Base-by-base conservation (phyloP, 23 tunicate genomes). In the Ciona savignyi region DNA sequence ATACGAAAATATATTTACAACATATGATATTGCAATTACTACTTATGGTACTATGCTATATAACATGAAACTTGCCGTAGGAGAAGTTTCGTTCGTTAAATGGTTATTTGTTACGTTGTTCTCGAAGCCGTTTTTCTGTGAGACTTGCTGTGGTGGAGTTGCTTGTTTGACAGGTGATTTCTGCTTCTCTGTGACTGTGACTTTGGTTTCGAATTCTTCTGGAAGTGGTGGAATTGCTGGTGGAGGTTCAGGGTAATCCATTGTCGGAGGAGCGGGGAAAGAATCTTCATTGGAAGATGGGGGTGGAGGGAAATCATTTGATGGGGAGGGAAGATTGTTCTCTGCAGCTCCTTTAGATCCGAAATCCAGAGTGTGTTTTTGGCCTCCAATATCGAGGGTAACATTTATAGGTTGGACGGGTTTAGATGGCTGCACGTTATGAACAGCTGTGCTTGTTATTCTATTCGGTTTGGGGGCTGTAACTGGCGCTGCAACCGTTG, bases 161-260 rank as follows among this genome's bases (percentile, higher is more conserved):
- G 56, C 56, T 42, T 42, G 56, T 42, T 42, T 42, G 9, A 42
- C 56, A 42, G 56, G 56, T 15, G 56, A 42, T 15, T 42, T 9
- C 56, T 42, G 56, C 15, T 42, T 42, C 15, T 42, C 56, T 42
- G 56, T 42, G 11, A 62, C 4, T 31, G 29, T 19, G 6, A 28
- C 61, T 25, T 66, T 68, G 29, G 81, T 78, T 49, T 88, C 68
- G 66, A 74, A 88, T 34, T 81, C 87, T 67, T 88, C 75, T 32
- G 96, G 96, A 49, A 82, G 75, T 26, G 96, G 96, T 9, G 92
- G 92, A 25, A 85, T 49, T 1, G 67, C 74, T 4, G 92, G 92
- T 11, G 82, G 28, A 21, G 34, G 20, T 31, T 77, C 83, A 4
- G 56, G 15, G 34, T 33, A 6, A 51, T 63, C 70, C 42, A 77